Base-by-base conservation (phyloP, 2,113 vertebrate genomes). In the Clarias gariepinus region DNA sequence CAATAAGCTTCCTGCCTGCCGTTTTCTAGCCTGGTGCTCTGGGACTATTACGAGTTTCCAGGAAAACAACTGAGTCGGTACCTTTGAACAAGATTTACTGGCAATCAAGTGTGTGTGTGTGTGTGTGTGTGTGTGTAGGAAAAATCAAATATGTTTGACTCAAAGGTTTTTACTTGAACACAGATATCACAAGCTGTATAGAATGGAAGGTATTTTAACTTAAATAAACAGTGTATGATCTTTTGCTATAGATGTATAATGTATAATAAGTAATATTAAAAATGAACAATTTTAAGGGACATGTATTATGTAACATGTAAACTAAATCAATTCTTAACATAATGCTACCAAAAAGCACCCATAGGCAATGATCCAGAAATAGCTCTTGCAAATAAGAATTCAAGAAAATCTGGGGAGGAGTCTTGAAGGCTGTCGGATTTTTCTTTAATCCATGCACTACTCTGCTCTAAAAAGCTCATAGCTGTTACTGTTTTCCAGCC, bases 21-120 rank as follows among this genome's bases (percentile, higher is more conserved):
- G 2, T 64, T 85, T 64, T 66, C 71, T 66, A 53, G 41, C n/a
- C 74, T 61, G 61, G 60, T 53, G 77, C 52, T 79, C 60, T 25
- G 84, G 84, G 61, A 79, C 30, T 79, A 66, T 68, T 57, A 63
- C 60, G 33, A 47, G 33, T 74, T 68, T 85, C 84, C 74, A 30
- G 84, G 74, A 85, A 85, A 85, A 79, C 36, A n/a, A n/a, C 73
- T 33, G 73, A 77, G 83, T 77, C 41, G 15, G n/a, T 78, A 41
- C 52, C 12, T 77, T 53, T 85, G 58, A 77, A 76, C 71, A 53
- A 73, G 71, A 53, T 16, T 85, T 85, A 77, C 73, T 85, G 84
- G 74, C 84, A 85, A 25, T 36, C 30, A 25, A 57, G 15, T 79
- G 55, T 33, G 69, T 23, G 71, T 58, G 9, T 68, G n/a, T 66